Evolutionary conservation across 92 coral and sea anemone genomes (phyloP), one percentile per base, ranked within the genome.

Genomic region (Umimayanthus chanpuru): DNA sequence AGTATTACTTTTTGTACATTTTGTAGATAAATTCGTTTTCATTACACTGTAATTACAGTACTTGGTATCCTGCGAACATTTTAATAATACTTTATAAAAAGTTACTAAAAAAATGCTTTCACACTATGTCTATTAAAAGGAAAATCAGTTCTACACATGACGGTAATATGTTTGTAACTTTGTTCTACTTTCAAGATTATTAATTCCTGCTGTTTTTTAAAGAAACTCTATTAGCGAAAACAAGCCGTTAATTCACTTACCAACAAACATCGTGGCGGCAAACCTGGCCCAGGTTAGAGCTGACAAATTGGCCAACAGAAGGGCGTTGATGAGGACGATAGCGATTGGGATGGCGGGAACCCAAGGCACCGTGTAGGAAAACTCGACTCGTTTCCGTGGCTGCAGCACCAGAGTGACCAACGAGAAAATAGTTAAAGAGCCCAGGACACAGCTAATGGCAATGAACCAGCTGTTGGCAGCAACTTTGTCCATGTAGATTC

Each of bases 211-310:
- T 44, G 49, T 44, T 44, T 44, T 32, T 32, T n/a, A n/a, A n/a
- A 32, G 0, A 43, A 43, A 43, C 49, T 47, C 10, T 7, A 1
- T 47, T 11, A 47, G 10, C 50, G 11, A 11, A 47, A 47, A 9
- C 50, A 47, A 47, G 50, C 10, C 50, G 58, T 15, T 32, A 32
- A 32, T 32, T 53, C 20, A 53, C 98, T 90, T 79, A 95, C 98
- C 98, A 21, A 95, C 65, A 90, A 95, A 95, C 85, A 94, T 89
- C 90, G 96, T 93, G 43, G 86, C 94, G 64, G 96, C 83, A 50
- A 95, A 93, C 39, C 96, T 93, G 23, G 98, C 98, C 98, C 98
- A 95, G 2, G 98, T 93, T 61, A 90, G 55, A 70, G 85, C 73
- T 21, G 92, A 79, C 90, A 95, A 58, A 83, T 92, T 95, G 20